Conservation (phyloP, 2,888 invertebrate genomes). For the Brachylomia viminalis region DNA sequence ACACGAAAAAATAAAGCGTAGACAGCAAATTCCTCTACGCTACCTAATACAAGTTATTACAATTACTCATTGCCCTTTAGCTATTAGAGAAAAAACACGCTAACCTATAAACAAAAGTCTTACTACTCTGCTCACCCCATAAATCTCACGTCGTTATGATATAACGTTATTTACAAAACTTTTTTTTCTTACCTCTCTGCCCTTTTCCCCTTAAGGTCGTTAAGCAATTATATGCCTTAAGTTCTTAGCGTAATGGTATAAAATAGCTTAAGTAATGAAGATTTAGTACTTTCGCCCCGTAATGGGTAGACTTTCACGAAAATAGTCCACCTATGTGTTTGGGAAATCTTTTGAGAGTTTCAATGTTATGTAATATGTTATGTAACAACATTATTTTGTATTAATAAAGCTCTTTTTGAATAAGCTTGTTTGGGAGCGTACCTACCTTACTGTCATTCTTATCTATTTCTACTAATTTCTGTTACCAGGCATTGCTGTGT, state of each 20-base stretch:
- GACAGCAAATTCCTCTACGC: slow-evolving; percentile 1
- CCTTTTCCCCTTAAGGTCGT: slow-evolving; percentile 52
- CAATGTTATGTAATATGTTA: slow-evolving; percentile 35
- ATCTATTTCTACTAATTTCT: neutral
- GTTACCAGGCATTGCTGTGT: neutral
- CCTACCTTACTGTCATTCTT: neutral
- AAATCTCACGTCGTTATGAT: slow-evolving; percentile 68
- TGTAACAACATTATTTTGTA: slow-evolving; percentile 23
- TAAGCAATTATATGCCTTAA: slow-evolving; percentile 68
- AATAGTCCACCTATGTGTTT: slow-evolving; percentile 61
- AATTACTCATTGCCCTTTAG: slow-evolving; percentile 52
- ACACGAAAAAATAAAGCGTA: slow-evolving; percentile 11
- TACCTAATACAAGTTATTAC: slow-evolving; percentile 43
- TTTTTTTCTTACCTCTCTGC: slow-evolving; percentile 49
- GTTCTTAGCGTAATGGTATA: slow-evolving; percentile 65
- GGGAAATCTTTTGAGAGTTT: slow-evolving; percentile 48
- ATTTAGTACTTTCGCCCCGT: slow-evolving; percentile 55
- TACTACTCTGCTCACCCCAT: slow-evolving; percentile 58
- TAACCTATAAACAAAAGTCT: slow-evolving; percentile 65
- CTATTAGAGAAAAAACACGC: slow-evolving; percentile 65
- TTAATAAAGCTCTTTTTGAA: neutral
- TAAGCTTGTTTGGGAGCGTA: neutral
- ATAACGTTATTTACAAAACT: slow-evolving; percentile 67
- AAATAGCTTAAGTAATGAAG: slow-evolving; percentile 65
- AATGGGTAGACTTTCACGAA: slow-evolving; percentile 53